Conservation (phyloP, 2,113 vertebrate species). For the Coptodon rendalli region DNA sequence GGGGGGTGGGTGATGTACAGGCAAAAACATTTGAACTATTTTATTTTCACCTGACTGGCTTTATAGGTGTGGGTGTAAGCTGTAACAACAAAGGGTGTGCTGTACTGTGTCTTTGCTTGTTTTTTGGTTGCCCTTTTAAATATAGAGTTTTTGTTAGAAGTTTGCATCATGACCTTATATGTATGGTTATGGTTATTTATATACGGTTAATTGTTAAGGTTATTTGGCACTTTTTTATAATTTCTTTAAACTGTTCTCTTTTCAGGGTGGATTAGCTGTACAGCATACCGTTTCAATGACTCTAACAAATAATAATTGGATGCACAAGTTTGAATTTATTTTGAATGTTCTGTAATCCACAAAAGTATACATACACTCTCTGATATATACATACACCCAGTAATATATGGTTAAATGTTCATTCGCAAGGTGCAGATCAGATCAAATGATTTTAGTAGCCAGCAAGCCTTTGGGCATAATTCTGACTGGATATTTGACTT, state of each 20-base stretch:
- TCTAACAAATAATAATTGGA: background rate
- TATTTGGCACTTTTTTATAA: background rate
- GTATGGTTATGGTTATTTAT: background rate
- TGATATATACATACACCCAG: background rate
- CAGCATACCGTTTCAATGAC: background rate
- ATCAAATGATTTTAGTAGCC: background rate
- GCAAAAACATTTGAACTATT: background rate
- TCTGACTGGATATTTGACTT: background rate
- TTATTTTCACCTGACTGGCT: background rate
- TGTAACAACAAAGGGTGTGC: background rate
- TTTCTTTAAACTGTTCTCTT: background rate
- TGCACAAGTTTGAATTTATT: fast-evolving
- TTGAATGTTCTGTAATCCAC: background rate
- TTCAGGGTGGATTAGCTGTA: background rate
- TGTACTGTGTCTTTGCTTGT: background rate
- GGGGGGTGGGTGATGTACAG: background rate
- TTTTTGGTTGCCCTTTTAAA: background rate
- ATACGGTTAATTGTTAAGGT: background rate
- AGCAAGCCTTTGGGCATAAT: background rate
- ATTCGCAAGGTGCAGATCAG: background rate
- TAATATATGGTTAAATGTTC: background rate
- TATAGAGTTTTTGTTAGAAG: background rate
- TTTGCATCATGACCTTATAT: background rate
- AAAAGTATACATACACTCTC: background rate
- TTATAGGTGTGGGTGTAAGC: background rate